These are phyloP conservation scores for Zonitis immaculata DNA, from an alignment of 2,888 invertebrate genomes.

Conservation along the genomic window DNA sequence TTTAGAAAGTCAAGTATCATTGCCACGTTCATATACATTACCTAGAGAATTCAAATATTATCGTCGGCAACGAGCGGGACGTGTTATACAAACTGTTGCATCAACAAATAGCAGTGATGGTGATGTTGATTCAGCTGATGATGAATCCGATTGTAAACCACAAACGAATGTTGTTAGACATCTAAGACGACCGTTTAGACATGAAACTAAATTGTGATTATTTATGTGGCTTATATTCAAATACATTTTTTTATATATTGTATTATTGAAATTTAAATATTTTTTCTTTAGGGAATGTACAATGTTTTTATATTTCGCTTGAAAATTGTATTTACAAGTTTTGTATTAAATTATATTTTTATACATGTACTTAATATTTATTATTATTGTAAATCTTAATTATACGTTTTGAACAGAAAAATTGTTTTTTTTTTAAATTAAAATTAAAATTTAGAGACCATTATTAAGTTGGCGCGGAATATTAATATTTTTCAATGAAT, in stretches of 20 bases:
- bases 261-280: conserved; percentile 10
- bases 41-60: conserved; percentile 83
- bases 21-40: conserved; percentile 79
- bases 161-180: conserved; percentile 45
- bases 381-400: conserved; percentile 16
- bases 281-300: neutral
- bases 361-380: conserved; percentile 19
- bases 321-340: no score
- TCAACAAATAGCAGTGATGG: conserved; percentile 79
- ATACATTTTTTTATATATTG: conserved; percentile 13
- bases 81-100: conserved; percentile 64
- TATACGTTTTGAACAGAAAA: no score
- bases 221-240: conserved; percentile 7
- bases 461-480: no score
- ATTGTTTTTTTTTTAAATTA: no score
- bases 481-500: no score
- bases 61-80: conserved; percentile 49
- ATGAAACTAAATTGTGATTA: conserved; percentile 56
- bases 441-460: no score
- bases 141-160: conserved; percentile 49
- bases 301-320: no score
- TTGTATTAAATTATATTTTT: conserved; percentile 21
- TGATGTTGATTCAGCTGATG: conserved; percentile 78
- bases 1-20: conserved; percentile 73
- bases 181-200: conserved; percentile 51